Evolutionary conservation across 1,140 invertebrate genomes (phyloP), one percentile per base, ranked within the genome.

Genomic region (Coelopa frigida): DNA sequence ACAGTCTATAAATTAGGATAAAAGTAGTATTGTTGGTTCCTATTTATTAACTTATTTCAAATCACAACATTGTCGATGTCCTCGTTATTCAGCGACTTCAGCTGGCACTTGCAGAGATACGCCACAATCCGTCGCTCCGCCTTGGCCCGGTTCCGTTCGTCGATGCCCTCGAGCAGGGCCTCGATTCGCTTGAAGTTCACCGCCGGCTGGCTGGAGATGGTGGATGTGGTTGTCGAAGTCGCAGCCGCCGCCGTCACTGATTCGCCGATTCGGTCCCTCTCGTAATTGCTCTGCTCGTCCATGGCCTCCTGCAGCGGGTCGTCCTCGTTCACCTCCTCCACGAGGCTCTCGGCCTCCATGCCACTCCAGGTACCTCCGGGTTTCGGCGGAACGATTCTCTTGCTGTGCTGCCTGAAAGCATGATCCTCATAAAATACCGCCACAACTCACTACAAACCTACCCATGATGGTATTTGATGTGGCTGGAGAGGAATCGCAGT

Each of bases 211-310:
- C 20, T 35, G 12, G 17, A 43, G 2, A 31, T 26, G 18, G 22
- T 29, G 23, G 33, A 43, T 5, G 36, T 31, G 17, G 14, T 41
- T 21, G 15, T 21, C 27, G 27, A 29, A 29, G 14, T n/a, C n/a
- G n/a, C n/a, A n/a, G n/a, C n/a, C n/a, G n/a, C n/a, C n/a, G n/a
- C n/a, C n/a, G n/a, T n/a, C n/a, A n/a, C n/a, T n/a, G n/a, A n/a
- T n/a, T n/a, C n/a, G n/a, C n/a, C n/a, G n/a, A n/a, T n/a, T n/a
- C n/a, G n/a, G n/a, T n/a, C n/a, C n/a, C n/a, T n/a, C n/a, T n/a
- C n/a, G n/a, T n/a, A n/a, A n/a, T n/a, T 18, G 29, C 49, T 33
- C 50, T 66, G 62, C 37, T 66, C 62, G n/a, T 66, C 62, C 62
- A 66, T 66, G 35, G 62, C 62, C 38, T 65, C 62, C 50, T 62